Percentiles rank a stretch among this genome's conserved stretches.
phyloP scores from a whole-genome alignment of 2,113 vertebrate genomes.

The Eolophus roseicapilla region DNA sequence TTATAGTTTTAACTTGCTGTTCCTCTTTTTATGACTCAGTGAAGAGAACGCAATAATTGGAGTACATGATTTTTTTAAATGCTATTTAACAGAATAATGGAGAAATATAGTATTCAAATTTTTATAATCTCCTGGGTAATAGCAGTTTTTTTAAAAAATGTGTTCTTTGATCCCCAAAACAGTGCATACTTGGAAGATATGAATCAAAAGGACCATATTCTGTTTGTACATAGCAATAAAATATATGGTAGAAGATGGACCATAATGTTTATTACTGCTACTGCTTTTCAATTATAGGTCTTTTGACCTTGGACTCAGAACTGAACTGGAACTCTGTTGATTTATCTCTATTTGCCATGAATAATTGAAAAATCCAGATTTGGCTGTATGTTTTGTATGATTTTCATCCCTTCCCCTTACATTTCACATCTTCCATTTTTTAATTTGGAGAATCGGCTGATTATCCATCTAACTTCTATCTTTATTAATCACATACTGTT shows the following conservation, averaged over 20 bases:
- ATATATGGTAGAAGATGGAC: not conserved
- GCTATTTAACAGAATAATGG: not conserved
- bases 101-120: not conserved
- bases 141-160: not conserved
- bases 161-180: not conserved
- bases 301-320: not conserved
- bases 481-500: not conserved
- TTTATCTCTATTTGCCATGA: not conserved
- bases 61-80: not conserved
- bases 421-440: not conserved
- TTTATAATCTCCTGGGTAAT: not conserved
- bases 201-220: not conserved
- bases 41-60: not conserved
- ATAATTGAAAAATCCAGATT: not conserved
- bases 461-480: not conserved
- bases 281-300: not conserved
- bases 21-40: not conserved
- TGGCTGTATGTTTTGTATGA: not conserved
- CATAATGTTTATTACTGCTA: not conserved
- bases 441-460: not conserved
- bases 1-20: not conserved
- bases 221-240: not conserved
- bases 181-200: not conserved
- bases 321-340: not conserved
- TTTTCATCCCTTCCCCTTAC: not conserved